phyloP scores from a whole-genome alignment of 2,888 invertebrate species.

The Parelbella ahira region DNA sequence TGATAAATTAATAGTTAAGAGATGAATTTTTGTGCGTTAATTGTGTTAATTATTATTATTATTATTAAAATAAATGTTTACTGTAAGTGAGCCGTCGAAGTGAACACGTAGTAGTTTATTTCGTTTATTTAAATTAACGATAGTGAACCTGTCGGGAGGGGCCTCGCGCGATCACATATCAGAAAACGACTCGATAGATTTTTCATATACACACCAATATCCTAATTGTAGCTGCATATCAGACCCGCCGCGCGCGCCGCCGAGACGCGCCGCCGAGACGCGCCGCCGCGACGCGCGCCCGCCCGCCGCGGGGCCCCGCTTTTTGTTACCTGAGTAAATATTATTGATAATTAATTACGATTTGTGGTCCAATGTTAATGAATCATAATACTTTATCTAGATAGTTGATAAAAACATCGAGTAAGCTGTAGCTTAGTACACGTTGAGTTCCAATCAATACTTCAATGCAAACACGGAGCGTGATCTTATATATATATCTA shows the following conservation, averaged over 20 bases:
- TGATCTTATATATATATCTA: constrained; percentile 27
- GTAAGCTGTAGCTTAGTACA: constrained; percentile 59
- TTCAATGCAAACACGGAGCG: constrained; percentile 42
- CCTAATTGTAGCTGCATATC: constrained; percentile 56
- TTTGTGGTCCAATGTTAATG: constrained; percentile 80
- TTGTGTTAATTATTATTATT: constrained; percentile 57
- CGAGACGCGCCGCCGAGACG: constrained; percentile 34
- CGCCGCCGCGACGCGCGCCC: constrained; percentile 30
- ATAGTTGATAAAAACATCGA: constrained; percentile 65
- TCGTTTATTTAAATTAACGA: constrained; percentile 68
- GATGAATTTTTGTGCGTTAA: constrained; percentile 63
- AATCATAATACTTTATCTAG: constrained; percentile 76
- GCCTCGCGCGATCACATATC: constrained; percentile 62
- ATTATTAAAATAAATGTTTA: constrained; percentile 61
- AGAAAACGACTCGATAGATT: constrained; percentile 36
- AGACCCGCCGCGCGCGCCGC: constrained; percentile 28
- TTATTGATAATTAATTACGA: constrained; percentile 76
- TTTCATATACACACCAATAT: constrained; percentile 30
- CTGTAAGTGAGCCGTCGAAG: constrained; percentile 66
- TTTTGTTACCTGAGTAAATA: constrained; percentile 81
- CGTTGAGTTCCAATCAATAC: constrained; percentile 36
- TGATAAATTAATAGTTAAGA: constrained; percentile 49
- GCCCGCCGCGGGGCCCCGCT: constrained; percentile 60
- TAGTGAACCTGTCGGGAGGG: constrained; percentile 61
- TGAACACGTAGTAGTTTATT: constrained; percentile 72